Base-by-base conservation (phyloP, 1,140 invertebrate genomes). In the Pseudomyrmex gracilis region DNA sequence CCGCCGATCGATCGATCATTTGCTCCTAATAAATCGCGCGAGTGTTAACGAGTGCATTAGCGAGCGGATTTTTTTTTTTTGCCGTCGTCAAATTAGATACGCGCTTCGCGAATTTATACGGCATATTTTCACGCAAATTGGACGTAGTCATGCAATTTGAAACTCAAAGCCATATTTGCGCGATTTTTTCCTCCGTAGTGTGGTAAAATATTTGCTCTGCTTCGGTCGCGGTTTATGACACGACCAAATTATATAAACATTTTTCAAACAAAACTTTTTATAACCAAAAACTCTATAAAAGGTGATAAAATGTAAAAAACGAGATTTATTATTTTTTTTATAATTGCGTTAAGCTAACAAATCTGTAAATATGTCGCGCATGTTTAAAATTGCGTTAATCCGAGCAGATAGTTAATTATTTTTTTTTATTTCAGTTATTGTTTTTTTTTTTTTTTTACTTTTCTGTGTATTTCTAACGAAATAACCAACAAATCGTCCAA, bases 1-100 rank as follows among this genome's bases (percentile, higher is more conserved):
- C 53, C 60, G 45, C 55, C 34, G 83, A 82, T 87, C 86, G 76
- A 73, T 88, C 86, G 86, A 73, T 64, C 74, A 71, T 80, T 80
- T 34, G 53, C 53, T 70, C 53, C 53, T 80, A 70, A 80, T 80
- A 80, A 80, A 80, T 80, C 67, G 55, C 20, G 20, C 20, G 13
- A 70, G 43, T 58, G 66, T 71, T 80, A 80, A 80, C 66, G 53
- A 70, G 51, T 49, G 20, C 20, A 68, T 70, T 80, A 80, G n/a
- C 64, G 12, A 45, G n/a, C 12, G 15, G 24, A 71, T 58, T 70
- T 80, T 34, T 70, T 34, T 70, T 34, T 60, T 70, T 51, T 15
- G 57, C 20, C 53, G 17, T 20, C 43, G 17, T 10, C 34, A 49
- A 24, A 57, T 68, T 47, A 47, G 20, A 15, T 58, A 17, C n/a